These are phyloP conservation scores for Baccha elongata DNA, from an alignment of 2,888 invertebrate genomes.

Conservation along the genomic window DNA sequence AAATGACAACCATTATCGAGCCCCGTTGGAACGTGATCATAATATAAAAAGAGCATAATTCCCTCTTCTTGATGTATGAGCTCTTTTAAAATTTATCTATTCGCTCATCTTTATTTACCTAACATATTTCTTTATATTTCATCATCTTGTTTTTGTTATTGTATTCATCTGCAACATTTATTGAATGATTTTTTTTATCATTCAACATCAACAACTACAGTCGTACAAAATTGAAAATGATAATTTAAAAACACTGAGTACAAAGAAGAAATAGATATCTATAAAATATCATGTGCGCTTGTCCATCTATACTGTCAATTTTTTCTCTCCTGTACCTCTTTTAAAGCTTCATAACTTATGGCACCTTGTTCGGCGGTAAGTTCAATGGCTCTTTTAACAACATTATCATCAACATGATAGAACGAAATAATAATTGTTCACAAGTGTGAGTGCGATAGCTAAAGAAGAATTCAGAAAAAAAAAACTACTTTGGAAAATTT, in stretches of 20 bases:
- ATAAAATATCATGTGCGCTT: conserved; percentile 43
- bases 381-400: conserved; percentile 61
- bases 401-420: conserved; percentile 40
- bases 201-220: not conserved
- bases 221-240: conserved; percentile 39
- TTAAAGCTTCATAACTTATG: conserved; percentile 13
- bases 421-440: conserved; percentile 1
- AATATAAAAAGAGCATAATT: conserved; percentile 32
- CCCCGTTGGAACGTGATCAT: conserved; percentile 54
- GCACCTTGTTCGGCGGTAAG: conserved; percentile 56
- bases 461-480: conserved; percentile 13
- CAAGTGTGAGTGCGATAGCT: not conserved
- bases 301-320: conserved; percentile 17
- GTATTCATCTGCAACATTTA: conserved; percentile 1
- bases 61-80: too few species aligned
- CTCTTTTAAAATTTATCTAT: conserved; percentile 26
- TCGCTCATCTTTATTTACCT: conserved; percentile 22
- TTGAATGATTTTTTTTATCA: too few species aligned
- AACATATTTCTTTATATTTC: not conserved
- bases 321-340: not conserved
- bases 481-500: conserved; percentile 43
- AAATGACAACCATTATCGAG: conserved; percentile 34
- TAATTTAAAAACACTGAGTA: conserved; percentile 43
- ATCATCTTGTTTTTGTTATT: conserved; percentile 20
- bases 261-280: not conserved